These are phyloP conservation scores for Liparis tanakae DNA, from an alignment of 2,797 vertebrate genomes.

Conservation along the genomic window DNA sequence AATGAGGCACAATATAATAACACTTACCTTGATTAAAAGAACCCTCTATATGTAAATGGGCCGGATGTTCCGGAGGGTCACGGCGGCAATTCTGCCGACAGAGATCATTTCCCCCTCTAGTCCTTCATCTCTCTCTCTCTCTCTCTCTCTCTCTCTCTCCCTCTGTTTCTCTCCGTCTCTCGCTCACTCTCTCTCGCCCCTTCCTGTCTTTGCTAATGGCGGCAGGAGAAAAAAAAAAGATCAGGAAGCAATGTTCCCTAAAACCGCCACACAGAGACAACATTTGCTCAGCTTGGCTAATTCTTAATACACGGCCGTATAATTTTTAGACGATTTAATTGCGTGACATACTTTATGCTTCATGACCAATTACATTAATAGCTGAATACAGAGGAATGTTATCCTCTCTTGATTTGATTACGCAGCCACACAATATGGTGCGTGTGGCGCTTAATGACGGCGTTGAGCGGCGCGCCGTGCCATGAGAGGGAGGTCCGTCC, in stretches of 20 bases:
- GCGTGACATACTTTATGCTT: slow-evolving; percentile 99
- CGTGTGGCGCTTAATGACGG: slow-evolving; percentile 99
- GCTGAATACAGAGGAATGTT: slow-evolving; percentile 99
- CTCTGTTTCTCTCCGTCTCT: slow-evolving; percentile 72
- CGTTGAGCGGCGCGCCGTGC: slow-evolving; percentile 93
- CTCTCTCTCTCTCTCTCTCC: slow-evolving; percentile 72
- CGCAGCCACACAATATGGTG: slow-evolving; percentile 99
- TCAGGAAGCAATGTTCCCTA: slow-evolving; percentile 98
- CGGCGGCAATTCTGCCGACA: slow-evolving; percentile 87
- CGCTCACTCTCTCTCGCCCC: slow-evolving; percentile 75
- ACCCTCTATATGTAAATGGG: slow-evolving; percentile 99
- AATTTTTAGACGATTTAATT: slow-evolving; percentile 99
- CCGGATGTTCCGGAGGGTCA: slow-evolving; percentile 92
- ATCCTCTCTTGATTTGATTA: slow-evolving; percentile 99
- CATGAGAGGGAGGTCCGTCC: slow-evolving; percentile 85
- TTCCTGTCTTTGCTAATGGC: slow-evolving; percentile 93
- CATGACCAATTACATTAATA: slow-evolving; percentile 99
- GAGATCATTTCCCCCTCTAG: slow-evolving; percentile 90
- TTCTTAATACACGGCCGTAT: slow-evolving; percentile 99
- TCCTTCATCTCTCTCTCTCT: slow-evolving; percentile 29
- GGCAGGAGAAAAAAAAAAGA: slow-evolving; percentile 76
- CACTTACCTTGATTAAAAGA: slow-evolving; percentile 99
- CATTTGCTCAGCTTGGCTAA: slow-evolving; percentile 99
- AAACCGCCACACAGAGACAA: slow-evolving; percentile 99
- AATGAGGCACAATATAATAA: slow-evolving; percentile 99